Evolutionary conservation across 1,140 invertebrate genomes (phyloP).

Genomic region (Drosophila sproati): DNA sequence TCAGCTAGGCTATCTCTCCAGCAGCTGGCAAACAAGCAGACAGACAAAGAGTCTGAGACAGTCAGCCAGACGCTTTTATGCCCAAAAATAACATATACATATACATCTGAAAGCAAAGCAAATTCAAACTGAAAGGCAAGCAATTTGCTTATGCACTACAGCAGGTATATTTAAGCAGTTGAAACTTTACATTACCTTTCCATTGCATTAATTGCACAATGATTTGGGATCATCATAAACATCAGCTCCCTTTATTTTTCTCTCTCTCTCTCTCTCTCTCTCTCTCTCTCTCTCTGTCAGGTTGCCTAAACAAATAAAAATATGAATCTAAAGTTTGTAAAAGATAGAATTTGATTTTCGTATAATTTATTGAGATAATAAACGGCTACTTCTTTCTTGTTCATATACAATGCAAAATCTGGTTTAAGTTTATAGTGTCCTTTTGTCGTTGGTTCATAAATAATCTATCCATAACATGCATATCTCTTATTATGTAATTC

Average conservation of each 20-base stretch:
- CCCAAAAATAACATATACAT: constrained; percentile 48
- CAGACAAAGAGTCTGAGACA: background rate
- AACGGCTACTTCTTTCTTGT: too few species aligned
- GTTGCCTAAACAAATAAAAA: too few species aligned
- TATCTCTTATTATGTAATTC: too few species aligned
- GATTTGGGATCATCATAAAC: background rate
- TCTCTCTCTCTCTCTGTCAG: too few species aligned
- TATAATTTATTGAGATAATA: too few species aligned
- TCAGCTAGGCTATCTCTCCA: constrained; percentile 9
- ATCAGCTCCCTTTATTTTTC: background rate
- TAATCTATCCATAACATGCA: too few species aligned
- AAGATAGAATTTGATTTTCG: too few species aligned
- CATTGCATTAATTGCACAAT: background rate
- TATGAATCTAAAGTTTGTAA: too few species aligned
- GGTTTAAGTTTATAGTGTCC: too few species aligned
- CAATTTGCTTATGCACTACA: background rate
- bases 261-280: too few species aligned
- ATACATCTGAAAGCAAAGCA: constrained; percentile 16
- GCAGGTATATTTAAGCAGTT: background rate
- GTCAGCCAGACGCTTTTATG: constrained; percentile 33
- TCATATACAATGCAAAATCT: too few species aligned
- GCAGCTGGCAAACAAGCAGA: constrained; percentile 52
- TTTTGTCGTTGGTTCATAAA: too few species aligned
- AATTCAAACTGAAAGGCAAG: constrained; percentile 17
- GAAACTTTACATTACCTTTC: background rate